Conservation (phyloP, 2,113 vertebrate species). For the Lota lota region DNA sequence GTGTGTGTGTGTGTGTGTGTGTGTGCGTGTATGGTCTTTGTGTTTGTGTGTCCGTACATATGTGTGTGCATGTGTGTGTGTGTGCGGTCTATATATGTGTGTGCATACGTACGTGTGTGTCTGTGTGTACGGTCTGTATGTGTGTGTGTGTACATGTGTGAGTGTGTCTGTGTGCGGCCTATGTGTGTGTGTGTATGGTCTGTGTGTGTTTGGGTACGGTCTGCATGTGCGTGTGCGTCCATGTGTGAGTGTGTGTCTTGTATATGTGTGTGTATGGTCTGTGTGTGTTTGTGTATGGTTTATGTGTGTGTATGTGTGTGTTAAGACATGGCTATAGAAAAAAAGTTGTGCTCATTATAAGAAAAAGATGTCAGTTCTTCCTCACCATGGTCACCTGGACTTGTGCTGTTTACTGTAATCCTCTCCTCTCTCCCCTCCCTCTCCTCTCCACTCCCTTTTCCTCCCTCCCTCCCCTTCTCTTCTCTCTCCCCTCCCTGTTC, state of each 20-base stretch:
- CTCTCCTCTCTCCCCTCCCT: no score
- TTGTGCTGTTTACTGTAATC: no score
- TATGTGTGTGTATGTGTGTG: background rate
- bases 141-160: background rate
- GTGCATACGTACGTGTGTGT: no score
- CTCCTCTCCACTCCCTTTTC: background rate
- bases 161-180: background rate
- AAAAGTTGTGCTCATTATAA: no score
- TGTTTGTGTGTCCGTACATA: background rate
- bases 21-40: background rate
- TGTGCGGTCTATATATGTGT: no score
- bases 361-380: no score
- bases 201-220: background rate
- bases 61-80: background rate
- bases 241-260: background rate
- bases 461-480: background rate
- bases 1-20: conserved; percentile 5
- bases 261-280: background rate
- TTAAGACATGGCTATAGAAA: no score
- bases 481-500: conserved; percentile 11
- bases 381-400: no score
- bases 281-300: background rate
- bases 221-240: no score
- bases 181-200: background rate
- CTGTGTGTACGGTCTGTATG: no score